Percentiles rank a stretch among this genome's conserved stretches.
phyloP scores from a whole-genome alignment of 2,797 vertebrate genomes.

The Arrhamphus sclerolepis region DNA sequence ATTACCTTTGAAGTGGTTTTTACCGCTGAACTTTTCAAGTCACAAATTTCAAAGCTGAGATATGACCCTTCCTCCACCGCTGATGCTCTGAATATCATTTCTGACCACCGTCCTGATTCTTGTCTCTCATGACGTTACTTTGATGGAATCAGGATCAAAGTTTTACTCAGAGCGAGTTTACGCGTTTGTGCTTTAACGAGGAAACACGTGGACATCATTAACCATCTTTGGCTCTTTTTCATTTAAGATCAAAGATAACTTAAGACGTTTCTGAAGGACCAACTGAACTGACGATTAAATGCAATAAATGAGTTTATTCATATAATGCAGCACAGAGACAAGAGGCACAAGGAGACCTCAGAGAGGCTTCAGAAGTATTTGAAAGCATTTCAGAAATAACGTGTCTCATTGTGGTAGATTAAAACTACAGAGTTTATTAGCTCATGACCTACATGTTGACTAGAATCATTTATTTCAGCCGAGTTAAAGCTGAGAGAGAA shows the following conservation, averaged over 20 bases:
- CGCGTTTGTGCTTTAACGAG: no score
- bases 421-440: no score
- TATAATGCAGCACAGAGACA: slow-evolving; percentile 33
- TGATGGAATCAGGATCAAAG: neutral
- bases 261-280: slow-evolving; percentile 8
- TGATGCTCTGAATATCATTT: no score
- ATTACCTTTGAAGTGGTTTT: no score
- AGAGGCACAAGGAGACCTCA: neutral
- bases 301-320: slow-evolving; percentile 71
- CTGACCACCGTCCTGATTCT: neutral
- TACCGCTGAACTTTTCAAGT: no score
- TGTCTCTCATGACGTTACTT: neutral
- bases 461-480: no score
- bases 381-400: no score
- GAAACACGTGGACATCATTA: neutral
- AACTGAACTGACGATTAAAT: slow-evolving; percentile 29
- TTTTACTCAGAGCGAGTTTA: neutral
- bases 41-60: no score
- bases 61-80: no score
- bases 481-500: no score
- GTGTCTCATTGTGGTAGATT: neutral
- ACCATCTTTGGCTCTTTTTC: neutral
- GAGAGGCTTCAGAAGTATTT: neutral
- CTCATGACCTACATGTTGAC: no score
- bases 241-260: neutral